These are phyloP conservation scores for Uloborus plumipes DNA, from an alignment of 2,888 invertebrate genomes.

Conservation along the genomic window DNA sequence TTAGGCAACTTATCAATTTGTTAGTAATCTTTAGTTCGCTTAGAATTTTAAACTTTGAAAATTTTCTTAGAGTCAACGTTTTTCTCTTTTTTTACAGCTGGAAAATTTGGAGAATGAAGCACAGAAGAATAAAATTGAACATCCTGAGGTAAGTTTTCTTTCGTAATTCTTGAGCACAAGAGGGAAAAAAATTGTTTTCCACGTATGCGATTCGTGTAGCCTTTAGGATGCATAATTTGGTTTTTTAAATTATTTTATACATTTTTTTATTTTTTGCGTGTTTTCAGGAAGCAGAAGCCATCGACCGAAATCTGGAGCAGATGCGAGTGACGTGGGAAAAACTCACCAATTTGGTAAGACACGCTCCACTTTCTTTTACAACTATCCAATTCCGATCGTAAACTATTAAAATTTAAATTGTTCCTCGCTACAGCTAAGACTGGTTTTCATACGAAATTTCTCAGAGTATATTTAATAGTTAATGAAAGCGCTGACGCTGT, in stretches of 20 bases:
- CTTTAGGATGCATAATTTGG: not conserved
- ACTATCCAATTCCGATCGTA: too few relatives aligned
- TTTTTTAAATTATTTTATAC: slow-evolving; percentile 1
- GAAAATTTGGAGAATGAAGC: slow-evolving; percentile 95
- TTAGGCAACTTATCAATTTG: too few relatives aligned
- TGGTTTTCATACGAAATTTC: not conserved
- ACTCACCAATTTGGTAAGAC: slow-evolving; percentile 87
- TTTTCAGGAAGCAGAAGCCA: slow-evolving; percentile 82
- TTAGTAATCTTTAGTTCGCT: too few relatives aligned
- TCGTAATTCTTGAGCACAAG: not conserved
- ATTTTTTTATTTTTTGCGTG: not conserved
- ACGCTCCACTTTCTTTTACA: not conserved
- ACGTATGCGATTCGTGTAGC: too few relatives aligned
- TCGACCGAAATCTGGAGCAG: slow-evolving; percentile 89
- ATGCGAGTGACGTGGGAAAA: slow-evolving; percentile 97
- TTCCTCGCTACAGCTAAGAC: too few relatives aligned
- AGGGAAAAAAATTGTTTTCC: not conserved
- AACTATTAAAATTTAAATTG: not conserved
- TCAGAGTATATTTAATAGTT: not conserved
- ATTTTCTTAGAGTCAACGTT: not conserved
- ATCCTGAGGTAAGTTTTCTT: slow-evolving; percentile 79
- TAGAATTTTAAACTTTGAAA: too few relatives aligned
- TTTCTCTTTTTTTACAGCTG: slow-evolving; percentile 73
- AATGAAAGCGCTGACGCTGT: not conserved
- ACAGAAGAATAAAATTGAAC: slow-evolving; percentile 88